Evolutionary conservation across 1,140 invertebrate species (phyloP).

Genomic region (Teleopsis dalmanni): DNA sequence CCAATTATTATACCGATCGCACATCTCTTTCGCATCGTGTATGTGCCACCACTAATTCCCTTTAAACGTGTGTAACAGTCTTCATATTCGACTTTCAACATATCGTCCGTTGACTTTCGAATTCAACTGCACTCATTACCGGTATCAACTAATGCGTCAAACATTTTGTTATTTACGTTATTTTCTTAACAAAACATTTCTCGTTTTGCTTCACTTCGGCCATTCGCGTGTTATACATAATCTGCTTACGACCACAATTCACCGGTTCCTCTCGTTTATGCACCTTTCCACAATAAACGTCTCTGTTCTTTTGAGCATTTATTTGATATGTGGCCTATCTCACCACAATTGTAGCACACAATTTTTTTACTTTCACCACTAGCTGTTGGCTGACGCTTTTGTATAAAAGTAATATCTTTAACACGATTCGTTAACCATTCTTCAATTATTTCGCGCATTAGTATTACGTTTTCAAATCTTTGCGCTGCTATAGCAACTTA

Average conservation of each 20-base stretch:
- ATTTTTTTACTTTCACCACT: not conserved
- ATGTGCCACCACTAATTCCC: not conserved
- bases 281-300: conserved; percentile 5
- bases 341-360: conserved; percentile 8
- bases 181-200: not conserved
- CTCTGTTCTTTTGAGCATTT: conserved; percentile 6
- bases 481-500: conserved; percentile 2
- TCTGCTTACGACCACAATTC: conserved; percentile 5
- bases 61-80: not conserved
- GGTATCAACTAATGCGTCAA: conserved; percentile 2
- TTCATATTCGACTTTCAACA: not conserved
- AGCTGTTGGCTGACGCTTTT: not conserved
- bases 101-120: not conserved
- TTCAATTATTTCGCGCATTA: conserved; percentile 9
- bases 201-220: not conserved
- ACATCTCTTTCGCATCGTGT: not conserved
- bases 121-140: conserved; percentile 5
- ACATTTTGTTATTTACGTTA: not conserved
- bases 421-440: conserved; percentile 5
- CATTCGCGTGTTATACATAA: not conserved
- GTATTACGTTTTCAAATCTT: not conserved
- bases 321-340: conserved; percentile 6
- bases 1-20: not conserved
- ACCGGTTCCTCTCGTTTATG: conserved; percentile 1
- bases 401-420: not conserved